Evolutionary conservation across 2,888 invertebrate species (phyloP).

Genomic region (Coecobrya sp.): DNA sequence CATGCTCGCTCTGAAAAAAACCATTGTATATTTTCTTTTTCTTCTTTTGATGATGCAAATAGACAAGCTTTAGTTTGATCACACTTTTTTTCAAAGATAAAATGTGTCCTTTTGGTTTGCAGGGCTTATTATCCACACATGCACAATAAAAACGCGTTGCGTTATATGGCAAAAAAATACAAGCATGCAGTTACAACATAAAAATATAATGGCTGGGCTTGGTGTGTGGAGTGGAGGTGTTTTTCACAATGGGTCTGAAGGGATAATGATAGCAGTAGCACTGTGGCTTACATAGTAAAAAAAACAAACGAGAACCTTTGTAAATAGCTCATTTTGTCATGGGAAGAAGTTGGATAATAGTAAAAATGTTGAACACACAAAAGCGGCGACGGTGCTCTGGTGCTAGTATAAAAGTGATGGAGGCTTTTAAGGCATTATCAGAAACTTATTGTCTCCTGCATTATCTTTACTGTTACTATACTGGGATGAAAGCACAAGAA

Average conservation of each 20-base stretch:
- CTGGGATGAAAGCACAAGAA: not conserved
- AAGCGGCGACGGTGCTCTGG: not conserved
- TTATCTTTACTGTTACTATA: conserved; percentile 44
- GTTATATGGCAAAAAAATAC: conserved; percentile 18
- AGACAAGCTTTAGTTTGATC: not conserved
- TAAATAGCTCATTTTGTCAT: conserved; percentile 63
- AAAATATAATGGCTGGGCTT: not conserved
- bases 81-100: not conserved
- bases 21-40: conserved; percentile 1
- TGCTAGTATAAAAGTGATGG: not conserved
- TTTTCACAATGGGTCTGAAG: conserved; percentile 16
- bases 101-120: not conserved
- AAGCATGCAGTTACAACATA: conserved; percentile 32
- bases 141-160: conserved; percentile 29
- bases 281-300: not conserved
- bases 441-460: conserved; percentile 30
- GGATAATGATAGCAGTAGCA: not conserved
- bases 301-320: conserved; percentile 2
- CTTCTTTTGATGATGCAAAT: not conserved
- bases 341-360: conserved; percentile 60
- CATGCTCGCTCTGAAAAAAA: conserved; percentile 43
- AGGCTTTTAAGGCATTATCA: conserved; percentile 44
- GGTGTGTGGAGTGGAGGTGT: not conserved
- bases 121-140: conserved; percentile 15
- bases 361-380: not conserved